Percentiles rank a stretch among this genome's conserved stretches.
Evolutionary conservation across 2,797 vertebrate genomes (phyloP).

Genomic region (Xenentodon cancila): DNA sequence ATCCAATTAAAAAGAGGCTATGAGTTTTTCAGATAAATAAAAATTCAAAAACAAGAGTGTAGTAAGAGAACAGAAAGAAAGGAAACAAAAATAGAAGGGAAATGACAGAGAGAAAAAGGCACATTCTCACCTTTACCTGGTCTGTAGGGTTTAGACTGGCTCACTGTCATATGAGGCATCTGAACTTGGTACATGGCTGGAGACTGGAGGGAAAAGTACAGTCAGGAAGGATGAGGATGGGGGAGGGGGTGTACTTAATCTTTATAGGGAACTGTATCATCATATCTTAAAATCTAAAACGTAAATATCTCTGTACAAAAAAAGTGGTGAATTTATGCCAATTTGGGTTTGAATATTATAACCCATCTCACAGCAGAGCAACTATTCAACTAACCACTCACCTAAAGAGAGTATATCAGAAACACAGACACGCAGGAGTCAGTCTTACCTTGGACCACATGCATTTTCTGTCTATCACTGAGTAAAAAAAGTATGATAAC

Average conservation of each 20-base stretch:
- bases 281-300: not conserved
- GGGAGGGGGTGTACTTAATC: slow-evolving; percentile 1
- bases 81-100: not conserved
- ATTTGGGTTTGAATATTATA: slow-evolving; percentile 5
- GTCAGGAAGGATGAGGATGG: slow-evolving; percentile 19
- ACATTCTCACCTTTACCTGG: slow-evolving; percentile 97
- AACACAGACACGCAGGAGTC: slow-evolving; percentile 1
- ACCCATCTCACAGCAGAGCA: not conserved
- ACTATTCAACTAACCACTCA: slow-evolving; percentile 7
- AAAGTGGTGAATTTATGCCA: slow-evolving; percentile 7
- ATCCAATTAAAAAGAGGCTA: too few relatives aligned
- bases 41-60: too few relatives aligned
- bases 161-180: slow-evolving; percentile 97
- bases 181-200: slow-evolving; percentile 95
- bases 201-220: slow-evolving; percentile 82
- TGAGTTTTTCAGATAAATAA: too few relatives aligned
- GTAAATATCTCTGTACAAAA: not conserved
- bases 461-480: slow-evolving; percentile 56
- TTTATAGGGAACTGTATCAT: not conserved
- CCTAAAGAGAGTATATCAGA: slow-evolving; percentile 3
- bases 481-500: slow-evolving; percentile 13
- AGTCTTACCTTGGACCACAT: slow-evolving; percentile 71
- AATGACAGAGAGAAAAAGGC: slow-evolving; percentile 30
- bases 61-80: not conserved
- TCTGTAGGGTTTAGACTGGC: slow-evolving; percentile 99